phyloP scores from a whole-genome alignment of 2,797 vertebrate species.

The Peromyscus aztecus region DNA sequence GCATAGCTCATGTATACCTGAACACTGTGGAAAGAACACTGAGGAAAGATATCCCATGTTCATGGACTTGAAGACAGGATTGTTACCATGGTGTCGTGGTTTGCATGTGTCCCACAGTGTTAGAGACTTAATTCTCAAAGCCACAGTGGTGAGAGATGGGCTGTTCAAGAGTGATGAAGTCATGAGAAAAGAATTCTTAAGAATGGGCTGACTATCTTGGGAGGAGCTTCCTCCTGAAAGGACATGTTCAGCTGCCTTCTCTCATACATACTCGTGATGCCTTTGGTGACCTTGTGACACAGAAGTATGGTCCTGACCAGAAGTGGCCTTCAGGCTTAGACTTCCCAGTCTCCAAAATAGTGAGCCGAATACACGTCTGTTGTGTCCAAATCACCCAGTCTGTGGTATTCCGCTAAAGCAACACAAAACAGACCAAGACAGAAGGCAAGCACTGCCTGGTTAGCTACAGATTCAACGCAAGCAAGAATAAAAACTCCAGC shows the following conservation, averaged over 20 bases:
- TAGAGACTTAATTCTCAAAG: not conserved
- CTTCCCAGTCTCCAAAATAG: not conserved
- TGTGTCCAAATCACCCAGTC: not conserved
- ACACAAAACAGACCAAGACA: not conserved
- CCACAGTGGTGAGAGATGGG: not conserved
- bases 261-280: not conserved
- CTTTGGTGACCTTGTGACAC: not conserved
- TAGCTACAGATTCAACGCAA: conserved; percentile 16
- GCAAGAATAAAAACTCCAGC: conserved; percentile 2
- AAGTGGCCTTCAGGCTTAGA: not conserved
- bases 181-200: not conserved
- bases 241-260: not conserved
- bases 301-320: not conserved
- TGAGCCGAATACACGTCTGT: not conserved
- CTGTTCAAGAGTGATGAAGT: not conserved
- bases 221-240: not conserved
- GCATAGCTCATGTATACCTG: not conserved
- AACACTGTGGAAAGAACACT: not conserved
- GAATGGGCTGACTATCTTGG: not conserved
- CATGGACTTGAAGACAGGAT: not conserved
- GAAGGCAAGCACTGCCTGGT: not conserved
- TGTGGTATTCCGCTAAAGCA: not conserved
- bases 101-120: not conserved
- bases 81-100: not conserved
- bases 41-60: not conserved